Conservation (phyloP, 2,888 invertebrate species). For the Ectropis crepuscularia region DNA sequence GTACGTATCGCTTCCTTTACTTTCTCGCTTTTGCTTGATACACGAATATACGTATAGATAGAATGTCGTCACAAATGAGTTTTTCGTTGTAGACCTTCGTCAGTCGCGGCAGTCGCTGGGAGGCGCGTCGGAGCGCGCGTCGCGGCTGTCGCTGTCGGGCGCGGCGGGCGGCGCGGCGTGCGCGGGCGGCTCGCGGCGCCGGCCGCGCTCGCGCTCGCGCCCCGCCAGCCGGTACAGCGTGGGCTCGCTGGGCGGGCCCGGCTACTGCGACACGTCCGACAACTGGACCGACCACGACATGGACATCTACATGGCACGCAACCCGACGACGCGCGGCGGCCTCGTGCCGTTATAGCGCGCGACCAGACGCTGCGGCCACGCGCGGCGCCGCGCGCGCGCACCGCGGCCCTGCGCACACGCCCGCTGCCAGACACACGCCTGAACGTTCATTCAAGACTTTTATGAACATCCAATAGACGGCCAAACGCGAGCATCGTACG, state of each 20-base stretch:
- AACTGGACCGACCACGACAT: conserved; percentile 98
- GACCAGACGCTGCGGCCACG: conserved; percentile 40
- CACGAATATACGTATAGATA: background rate
- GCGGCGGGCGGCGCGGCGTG: conserved; percentile 86
- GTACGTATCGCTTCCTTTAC: conserved; percentile 59
- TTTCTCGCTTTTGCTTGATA: conserved; percentile 34
- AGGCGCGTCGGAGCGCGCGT: conserved; percentile 92
- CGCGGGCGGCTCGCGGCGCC: conserved; percentile 86
- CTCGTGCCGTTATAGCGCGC: conserved; percentile 91
- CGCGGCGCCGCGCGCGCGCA: conserved; percentile 4
- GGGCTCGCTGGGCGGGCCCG: conserved; percentile 91
- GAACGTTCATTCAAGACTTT: no score
- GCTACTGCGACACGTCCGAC: conserved; percentile 95
- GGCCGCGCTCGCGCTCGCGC: conserved; percentile 92
- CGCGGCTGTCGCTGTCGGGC: conserved; percentile 89
- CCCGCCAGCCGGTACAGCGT: conserved; percentile 92
- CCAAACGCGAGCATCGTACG: background rate
- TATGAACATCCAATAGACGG: background rate
- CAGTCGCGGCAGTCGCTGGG: conserved; percentile 94
- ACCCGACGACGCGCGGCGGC: conserved; percentile 93
- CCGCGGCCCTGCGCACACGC: conserved; percentile 1
- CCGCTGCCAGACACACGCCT: conserved; percentile 15
- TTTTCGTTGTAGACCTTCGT: conserved; percentile 87
- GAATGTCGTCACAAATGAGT: background rate
- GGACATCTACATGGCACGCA: conserved; percentile 97